phyloP scores from a whole-genome alignment of 1,140 invertebrate genomes.

The Tachypleus tridentatus region DNA sequence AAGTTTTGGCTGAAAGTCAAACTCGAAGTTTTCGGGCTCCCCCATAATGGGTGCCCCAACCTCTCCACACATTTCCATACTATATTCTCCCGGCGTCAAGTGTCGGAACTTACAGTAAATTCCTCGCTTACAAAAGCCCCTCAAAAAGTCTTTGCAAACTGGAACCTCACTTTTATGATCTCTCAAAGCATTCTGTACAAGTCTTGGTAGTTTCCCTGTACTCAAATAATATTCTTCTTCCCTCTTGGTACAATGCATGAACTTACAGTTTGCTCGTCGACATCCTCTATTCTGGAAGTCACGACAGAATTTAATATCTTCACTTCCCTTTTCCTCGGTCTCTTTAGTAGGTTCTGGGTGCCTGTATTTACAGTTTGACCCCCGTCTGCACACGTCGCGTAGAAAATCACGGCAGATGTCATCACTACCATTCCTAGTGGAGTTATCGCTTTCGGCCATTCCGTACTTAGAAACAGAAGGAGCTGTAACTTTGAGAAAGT shows the following conservation, averaged over 20 bases:
- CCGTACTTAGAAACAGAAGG: too few species aligned
- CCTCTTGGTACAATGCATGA: constrained; percentile 60
- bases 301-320: constrained; percentile 56
- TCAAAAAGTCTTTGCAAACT: constrained; percentile 61
- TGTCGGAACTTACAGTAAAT: constrained; percentile 44
- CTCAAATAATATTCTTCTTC: constrained; percentile 61
- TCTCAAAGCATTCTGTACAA: constrained; percentile 31
- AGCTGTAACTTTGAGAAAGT: too few species aligned
- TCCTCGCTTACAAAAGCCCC: constrained; percentile 51
- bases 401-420: constrained; percentile 43
- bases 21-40: too few species aligned
- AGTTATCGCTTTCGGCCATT: too few species aligned
- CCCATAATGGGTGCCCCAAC: too few species aligned
- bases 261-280: constrained; percentile 50
- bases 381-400: constrained; percentile 55
- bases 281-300: constrained; percentile 67
- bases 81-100: constrained; percentile 31
- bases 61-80: constrained; percentile 18
- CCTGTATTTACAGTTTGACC: constrained; percentile 60
- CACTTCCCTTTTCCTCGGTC: constrained; percentile 25
- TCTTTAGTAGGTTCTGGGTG: constrained; percentile 44
- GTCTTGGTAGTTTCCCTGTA: constrained; percentile 51
- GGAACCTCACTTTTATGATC: constrained; percentile 33
- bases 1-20: constrained; percentile 7
- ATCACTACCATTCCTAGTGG: constrained; percentile 1